These are phyloP conservation scores for Fopius arisanus DNA, from an alignment of 1,140 invertebrate genomes.

Conservation along the genomic window DNA sequence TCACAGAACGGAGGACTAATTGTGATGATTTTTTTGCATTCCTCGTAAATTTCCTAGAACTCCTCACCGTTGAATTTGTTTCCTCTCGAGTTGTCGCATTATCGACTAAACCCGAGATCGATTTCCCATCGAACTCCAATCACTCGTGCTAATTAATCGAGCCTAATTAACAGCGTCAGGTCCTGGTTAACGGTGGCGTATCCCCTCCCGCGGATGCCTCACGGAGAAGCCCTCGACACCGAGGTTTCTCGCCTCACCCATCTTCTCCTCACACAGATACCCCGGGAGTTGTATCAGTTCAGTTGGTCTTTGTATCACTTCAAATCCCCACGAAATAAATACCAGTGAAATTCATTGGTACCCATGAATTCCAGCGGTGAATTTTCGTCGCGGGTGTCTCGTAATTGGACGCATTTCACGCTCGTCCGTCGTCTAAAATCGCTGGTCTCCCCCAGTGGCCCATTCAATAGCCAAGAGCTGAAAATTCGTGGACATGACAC, in stretches of 20 bases:
- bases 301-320: too few relatives aligned
- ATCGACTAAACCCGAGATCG: conserved; percentile 7
- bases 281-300: neutral
- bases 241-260: neutral
- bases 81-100: conserved; percentile 5
- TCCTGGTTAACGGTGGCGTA: neutral
- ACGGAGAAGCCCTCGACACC: neutral
- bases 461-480: conserved; percentile 2
- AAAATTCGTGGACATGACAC: conserved; percentile 31
- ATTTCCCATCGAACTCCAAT: conserved; percentile 16
- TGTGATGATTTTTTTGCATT: too few relatives aligned
- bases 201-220: conserved; percentile 1
- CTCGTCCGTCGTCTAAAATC: conserved; percentile 19
- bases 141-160: conserved; percentile 27
- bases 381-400: conserved; percentile 26
- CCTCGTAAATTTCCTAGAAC: neutral
- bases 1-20: too few relatives aligned
- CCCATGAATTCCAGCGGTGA: conserved; percentile 22
- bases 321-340: neutral
- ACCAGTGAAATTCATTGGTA: neutral
- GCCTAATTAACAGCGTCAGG: conserved; percentile 29
- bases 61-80: neutral
- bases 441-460: conserved; percentile 10
- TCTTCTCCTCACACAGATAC: neutral
- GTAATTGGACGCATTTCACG: conserved; percentile 47